These are phyloP conservation scores for Drosophila seclusa DNA, from an alignment of 2,888 invertebrate species.

Conservation along the genomic window DNA sequence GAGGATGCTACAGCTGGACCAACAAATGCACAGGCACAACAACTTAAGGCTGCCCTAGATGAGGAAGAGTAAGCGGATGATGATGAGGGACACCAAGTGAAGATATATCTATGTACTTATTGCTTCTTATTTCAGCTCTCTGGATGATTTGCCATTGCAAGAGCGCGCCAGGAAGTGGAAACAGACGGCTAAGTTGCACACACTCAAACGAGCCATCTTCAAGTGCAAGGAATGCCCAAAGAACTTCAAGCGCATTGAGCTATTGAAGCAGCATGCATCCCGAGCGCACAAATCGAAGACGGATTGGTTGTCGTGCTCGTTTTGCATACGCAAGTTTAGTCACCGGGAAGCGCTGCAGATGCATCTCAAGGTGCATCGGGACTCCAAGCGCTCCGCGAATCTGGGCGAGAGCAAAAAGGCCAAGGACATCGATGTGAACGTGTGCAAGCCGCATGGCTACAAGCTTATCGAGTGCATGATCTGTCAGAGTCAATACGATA, in stretches of 20 bases:
- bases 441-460: conserved; percentile 82
- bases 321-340: conserved; percentile 72
- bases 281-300: conserved; percentile 67
- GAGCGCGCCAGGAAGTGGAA: conserved; percentile 58
- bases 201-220: conserved; percentile 50
- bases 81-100: rapidly evolving
- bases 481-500: conserved; percentile 82
- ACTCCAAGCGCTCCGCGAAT: conserved; percentile 66
- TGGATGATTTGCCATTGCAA: conserved; percentile 60
- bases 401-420: conserved; percentile 65
- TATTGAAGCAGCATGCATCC: conserved; percentile 75
- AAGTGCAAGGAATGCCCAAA: conserved; percentile 78
- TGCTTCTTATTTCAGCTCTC: conserved; percentile 41
- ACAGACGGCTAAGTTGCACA: conserved; percentile 15
- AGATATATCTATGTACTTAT: not conserved
- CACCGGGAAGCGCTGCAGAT: conserved; percentile 73
- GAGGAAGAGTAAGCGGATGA: conserved; percentile 57
- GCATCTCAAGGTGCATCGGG: conserved; percentile 82
- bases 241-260: conserved; percentile 77
- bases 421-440: conserved; percentile 72
- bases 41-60: conserved; percentile 34
- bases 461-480: conserved; percentile 84
- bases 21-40: conserved; percentile 13
- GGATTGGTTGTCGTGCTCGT: conserved; percentile 76
- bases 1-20: conserved; percentile 7